Conservation (phyloP, 30 jellyfish, hydroid and myxozoan genomes). For the Aurelia coerulea region DNA sequence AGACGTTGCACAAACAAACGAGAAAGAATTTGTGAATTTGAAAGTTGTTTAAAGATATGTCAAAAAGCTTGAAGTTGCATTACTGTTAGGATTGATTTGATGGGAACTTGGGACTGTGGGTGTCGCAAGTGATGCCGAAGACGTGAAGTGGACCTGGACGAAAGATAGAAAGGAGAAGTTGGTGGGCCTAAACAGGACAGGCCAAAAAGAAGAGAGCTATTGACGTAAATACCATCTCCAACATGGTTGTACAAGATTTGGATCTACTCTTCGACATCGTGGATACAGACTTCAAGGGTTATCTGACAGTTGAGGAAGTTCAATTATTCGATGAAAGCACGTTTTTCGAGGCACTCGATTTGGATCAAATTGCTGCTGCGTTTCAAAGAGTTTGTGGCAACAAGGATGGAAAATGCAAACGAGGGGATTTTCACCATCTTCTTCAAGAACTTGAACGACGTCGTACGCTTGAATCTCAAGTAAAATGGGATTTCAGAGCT, state of each 20-base stretch:
- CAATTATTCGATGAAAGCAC: slow-evolving; percentile 84
- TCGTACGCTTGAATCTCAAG: slow-evolving; percentile 77
- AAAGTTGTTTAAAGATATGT: too few species aligned
- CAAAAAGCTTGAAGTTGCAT: too few species aligned
- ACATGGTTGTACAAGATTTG: slow-evolving; percentile 86
- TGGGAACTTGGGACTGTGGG: too few species aligned
- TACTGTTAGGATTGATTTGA: too few species aligned
- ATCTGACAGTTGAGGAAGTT: slow-evolving; percentile 66
- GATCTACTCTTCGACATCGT: slow-evolving; percentile 77
- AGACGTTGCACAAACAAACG: too few species aligned
- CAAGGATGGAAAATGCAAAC: slow-evolving; percentile 46
- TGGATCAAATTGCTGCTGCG: slow-evolving; percentile 78
- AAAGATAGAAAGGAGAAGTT: too few species aligned
- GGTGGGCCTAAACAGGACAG: too few species aligned
- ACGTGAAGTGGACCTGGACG: too few species aligned
- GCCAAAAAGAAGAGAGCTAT: too few species aligned
- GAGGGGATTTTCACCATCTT: slow-evolving; percentile 58
- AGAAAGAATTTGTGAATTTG: too few species aligned
- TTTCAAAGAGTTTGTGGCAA: slow-evolving; percentile 69
- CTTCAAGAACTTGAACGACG: slow-evolving; percentile 84
- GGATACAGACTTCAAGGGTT: slow-evolving; percentile 78
- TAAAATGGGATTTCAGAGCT: slow-evolving; percentile 89
- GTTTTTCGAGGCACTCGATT: slow-evolving; percentile 70
- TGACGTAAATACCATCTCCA: neutral
- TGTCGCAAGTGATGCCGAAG: too few species aligned